Conservation (phyloP, 2,113 vertebrate species). For the Erythrocebus patas region DNA sequence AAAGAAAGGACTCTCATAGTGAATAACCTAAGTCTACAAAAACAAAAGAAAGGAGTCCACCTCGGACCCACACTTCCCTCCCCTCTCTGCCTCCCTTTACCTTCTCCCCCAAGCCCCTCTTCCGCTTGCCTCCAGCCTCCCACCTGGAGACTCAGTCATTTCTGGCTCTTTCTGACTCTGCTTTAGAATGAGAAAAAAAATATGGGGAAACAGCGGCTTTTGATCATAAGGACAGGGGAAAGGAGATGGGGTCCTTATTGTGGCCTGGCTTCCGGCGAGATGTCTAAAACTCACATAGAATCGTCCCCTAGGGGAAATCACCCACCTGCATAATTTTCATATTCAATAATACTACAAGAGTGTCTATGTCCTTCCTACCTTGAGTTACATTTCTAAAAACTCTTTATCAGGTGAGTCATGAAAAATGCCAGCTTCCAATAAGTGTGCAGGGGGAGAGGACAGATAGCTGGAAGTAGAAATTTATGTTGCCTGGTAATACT, state of each 20-base stretch:
- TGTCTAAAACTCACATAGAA: background rate
- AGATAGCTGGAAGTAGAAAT: background rate
- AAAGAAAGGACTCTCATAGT: no score
- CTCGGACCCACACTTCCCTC: no score
- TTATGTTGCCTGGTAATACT: accelerated
- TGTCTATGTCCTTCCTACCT: background rate
- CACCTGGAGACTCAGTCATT: background rate
- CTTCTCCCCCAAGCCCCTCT: accelerated
- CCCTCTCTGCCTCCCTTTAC: background rate
- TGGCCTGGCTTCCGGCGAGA: background rate
- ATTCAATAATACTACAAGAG: background rate
- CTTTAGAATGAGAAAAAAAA: background rate
- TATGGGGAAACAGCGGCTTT: background rate
- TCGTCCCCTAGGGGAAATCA: background rate
- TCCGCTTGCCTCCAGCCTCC: background rate
- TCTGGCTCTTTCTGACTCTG: background rate
- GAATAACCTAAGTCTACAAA: no score
- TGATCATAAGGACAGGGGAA: background rate
- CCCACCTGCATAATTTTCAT: background rate
- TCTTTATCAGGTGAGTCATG: background rate
- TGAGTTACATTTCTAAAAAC: background rate
- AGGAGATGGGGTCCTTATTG: accelerated
- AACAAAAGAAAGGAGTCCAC: background rate
- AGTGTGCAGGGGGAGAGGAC: background rate
- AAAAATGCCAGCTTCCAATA: background rate